Conservation (phyloP, 2,113 vertebrate genomes). For the Odocoileus hemionus region DNA sequence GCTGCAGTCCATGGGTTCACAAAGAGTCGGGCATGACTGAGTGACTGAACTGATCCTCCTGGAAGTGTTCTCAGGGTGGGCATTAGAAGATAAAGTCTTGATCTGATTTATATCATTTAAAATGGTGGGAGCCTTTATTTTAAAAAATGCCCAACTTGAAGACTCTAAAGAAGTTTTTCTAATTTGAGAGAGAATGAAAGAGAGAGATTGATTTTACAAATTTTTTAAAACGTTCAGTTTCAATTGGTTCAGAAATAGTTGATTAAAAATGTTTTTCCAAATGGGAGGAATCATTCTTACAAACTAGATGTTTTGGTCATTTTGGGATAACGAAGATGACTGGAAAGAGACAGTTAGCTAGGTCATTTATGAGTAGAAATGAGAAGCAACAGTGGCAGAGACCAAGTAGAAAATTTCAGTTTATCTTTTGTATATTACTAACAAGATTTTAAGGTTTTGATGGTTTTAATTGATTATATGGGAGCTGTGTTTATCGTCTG, state of each 20-base stretch:
- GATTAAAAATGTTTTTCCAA: neutral
- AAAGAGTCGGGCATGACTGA: neutral
- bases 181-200: neutral
- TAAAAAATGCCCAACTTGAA: neutral
- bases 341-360: neutral
- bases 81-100: neutral
- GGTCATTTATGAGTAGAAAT: neutral
- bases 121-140: neutral
- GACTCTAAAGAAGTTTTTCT: neutral
- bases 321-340: neutral
- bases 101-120: neutral
- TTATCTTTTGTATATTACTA: neutral
- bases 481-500: neutral
- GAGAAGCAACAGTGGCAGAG: neutral
- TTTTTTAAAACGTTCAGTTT: neutral
- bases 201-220: neutral
- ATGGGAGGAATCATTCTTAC: neutral
- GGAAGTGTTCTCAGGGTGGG: neutral
- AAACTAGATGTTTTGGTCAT: neutral
- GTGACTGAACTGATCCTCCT: neutral
- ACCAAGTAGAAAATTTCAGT: neutral
- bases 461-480: neutral
- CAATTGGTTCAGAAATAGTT: neutral
- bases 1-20: neutral
- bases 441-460: neutral